These are phyloP conservation scores for Hydrocynus forskahlii DNA, from an alignment of 2,797 vertebrate genomes.

Conservation along the genomic window DNA sequence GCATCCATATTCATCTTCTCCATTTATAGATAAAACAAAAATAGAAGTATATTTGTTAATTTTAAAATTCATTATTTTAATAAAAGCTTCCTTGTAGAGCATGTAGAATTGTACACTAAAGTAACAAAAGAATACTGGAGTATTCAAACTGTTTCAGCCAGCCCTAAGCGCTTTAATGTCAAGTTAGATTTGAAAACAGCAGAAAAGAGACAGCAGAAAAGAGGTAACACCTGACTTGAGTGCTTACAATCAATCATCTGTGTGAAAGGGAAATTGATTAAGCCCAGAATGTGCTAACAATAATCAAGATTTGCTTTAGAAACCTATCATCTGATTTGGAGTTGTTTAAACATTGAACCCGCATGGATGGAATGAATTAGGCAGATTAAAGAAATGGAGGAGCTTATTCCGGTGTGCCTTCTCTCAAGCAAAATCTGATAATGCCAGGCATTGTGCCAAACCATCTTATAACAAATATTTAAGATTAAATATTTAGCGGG, in stretches of 20 bases:
- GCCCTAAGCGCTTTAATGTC: too few species aligned
- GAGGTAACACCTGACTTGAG: not conserved
- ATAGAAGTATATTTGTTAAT: too few species aligned
- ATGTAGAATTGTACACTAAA: too few species aligned
- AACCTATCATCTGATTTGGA: conserved; percentile 24
- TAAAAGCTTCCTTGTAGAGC: too few species aligned
- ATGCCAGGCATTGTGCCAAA: conserved; percentile 1
- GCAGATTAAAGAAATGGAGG: not conserved
- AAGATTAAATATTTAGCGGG: conserved; percentile 35
- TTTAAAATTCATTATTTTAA: too few species aligned
- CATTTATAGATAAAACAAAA: too few species aligned
- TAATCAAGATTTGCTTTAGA: conserved; percentile 39
- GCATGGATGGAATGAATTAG: conserved; percentile 8
- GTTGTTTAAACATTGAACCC: conserved; percentile 31
- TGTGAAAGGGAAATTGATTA: conserved; percentile 24
- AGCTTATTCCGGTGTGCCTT: conserved; percentile 8
- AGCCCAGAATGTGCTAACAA: conserved; percentile 13
- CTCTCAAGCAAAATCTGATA: conserved; percentile 1
- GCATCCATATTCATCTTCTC: too few species aligned
- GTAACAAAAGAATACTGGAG: too few species aligned
- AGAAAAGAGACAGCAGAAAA: not conserved
- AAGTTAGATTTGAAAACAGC: not conserved
- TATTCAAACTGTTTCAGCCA: too few species aligned
- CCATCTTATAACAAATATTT: conserved; percentile 13
- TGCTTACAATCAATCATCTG: conserved; percentile 28